Evolutionary conservation across 2,797 vertebrate species (phyloP).

Genomic region (Thamnophis elegans): DNA sequence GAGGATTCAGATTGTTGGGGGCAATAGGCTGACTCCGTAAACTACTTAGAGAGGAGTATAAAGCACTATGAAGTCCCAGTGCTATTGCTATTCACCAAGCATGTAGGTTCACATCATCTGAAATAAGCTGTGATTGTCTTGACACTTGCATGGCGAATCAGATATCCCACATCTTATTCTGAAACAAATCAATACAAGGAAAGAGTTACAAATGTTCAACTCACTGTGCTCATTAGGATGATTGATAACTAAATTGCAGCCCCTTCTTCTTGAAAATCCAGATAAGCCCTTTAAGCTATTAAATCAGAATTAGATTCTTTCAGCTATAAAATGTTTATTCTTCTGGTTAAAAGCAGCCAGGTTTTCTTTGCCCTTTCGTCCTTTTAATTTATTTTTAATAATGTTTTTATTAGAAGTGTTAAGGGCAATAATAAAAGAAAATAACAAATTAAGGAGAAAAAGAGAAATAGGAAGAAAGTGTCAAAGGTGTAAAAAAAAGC

Average conservation of each 20-base stretch:
- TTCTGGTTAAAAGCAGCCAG: conserved; percentile 30
- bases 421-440: neutral
- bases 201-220: conserved; percentile 42
- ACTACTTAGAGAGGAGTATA: neutral
- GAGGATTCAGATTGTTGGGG: neutral
- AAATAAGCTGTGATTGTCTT: neutral
- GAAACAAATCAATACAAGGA: conserved; percentile 53
- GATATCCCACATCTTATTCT: conserved; percentile 46
- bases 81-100: neutral
- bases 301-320: conserved; percentile 43
- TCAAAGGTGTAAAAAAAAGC: neutral
- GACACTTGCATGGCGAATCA: conserved; percentile 45
- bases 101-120: neutral
- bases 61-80: neutral
- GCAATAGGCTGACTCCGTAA: neutral
- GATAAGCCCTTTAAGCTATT: conserved; percentile 57
- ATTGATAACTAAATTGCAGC: conserved; percentile 46
- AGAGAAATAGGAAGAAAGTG: neutral
- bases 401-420: neutral
- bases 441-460: neutral
- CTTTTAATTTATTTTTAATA: neutral
- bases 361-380: neutral
- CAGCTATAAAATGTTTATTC: conserved; percentile 42
- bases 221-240: conserved; percentile 45
- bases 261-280: conserved; percentile 49